Base-by-base conservation (phyloP, 2,113 vertebrate species). In the Deroptyus accipitrinus region DNA sequence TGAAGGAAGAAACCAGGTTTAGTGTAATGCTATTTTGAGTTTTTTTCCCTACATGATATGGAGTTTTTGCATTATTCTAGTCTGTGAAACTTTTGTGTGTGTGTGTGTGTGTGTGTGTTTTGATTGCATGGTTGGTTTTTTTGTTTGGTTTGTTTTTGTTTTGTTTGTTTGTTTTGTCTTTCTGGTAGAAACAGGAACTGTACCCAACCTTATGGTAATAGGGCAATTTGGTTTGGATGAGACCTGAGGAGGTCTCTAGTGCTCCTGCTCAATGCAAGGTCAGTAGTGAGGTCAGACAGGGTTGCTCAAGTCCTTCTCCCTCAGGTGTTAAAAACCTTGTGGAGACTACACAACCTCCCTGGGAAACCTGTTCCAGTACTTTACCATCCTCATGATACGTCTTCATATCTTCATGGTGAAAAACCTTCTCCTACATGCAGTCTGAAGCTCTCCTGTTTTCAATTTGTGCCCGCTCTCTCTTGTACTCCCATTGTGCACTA, bases 231-330 rank as follows among this genome's bases (percentile, higher is more conserved):
- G 16, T n/a, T 11, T 86, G 48, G 2, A 25, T 72, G 89, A 72
- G n/a, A 66, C n/a, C 28, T 62, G 7, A 5, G 7, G 39, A 52
- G 19, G 7, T 66, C 6, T 59, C 12, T 8, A 46, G 37, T 64
- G 31, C 17, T 35, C 7, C 17, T 61, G 68, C 48, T 51, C 23
- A 74, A 25, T 41, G 11, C 15, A 11, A 14, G 4, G 41, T 46
- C 70, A 30, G 17, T 25, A 54, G 6, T 83, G 83, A 72, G 42
- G 6, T 85, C 51, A 68, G 51, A 35, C 23, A 0, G 0, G 13
- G 10, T 67, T 78, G 31, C 51, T 82, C 44, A 31, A 17, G 20
- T 66, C 54, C 70, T 51, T 23, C 9, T 61, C 27, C 10, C 31
- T 81, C 35, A 3, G 1, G 6, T 48, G 48, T 15, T 83, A 39